A percentile compares a stretch with the other conserved stretches of the same genome.
phyloP scores from a whole-genome alignment of 92 coral and sea anemone genomes.

The Parazoanthus darwini region DNA sequence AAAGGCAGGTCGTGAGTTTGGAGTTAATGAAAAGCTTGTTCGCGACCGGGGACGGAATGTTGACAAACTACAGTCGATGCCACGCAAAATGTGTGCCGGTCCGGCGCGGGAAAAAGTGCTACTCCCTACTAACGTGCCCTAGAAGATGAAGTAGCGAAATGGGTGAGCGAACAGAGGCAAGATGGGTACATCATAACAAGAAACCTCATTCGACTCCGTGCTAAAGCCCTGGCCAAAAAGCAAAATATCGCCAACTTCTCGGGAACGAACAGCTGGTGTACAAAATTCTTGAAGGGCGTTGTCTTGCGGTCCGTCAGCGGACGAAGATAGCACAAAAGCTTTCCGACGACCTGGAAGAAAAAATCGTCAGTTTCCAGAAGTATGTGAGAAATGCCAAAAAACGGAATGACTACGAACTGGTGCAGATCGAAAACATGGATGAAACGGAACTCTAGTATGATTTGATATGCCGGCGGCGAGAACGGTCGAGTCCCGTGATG shows the following conservation, averaged over 20 bases:
- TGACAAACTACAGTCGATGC: conserved; percentile 21
- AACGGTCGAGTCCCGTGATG: conserved; percentile 39
- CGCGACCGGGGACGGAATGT: not conserved
- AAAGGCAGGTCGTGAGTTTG: not conserved
- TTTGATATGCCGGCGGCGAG: conserved; percentile 55
- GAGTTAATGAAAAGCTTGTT: conserved; percentile 13
- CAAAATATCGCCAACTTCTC: conserved; percentile 35
- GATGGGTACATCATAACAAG: conserved; percentile 48
- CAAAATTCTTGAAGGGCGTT: conserved; percentile 38
- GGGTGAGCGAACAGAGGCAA: conserved; percentile 48
- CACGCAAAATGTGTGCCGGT: not conserved
- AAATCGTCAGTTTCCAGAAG: conserved; percentile 36
- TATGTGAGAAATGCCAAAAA: conserved; percentile 39
- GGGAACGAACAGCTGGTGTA: conserved; percentile 40
- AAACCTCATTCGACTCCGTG: conserved; percentile 42
- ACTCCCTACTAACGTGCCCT: conserved; percentile 6
- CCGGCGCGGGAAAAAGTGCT: conserved; percentile 30
- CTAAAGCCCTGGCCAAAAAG: conserved; percentile 36
- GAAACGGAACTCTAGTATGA: conserved; percentile 37
- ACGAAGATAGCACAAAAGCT: conserved; percentile 53
- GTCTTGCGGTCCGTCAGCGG: conserved; percentile 46
- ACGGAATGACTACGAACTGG: conserved; percentile 28
- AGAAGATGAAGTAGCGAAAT: conserved; percentile 20
- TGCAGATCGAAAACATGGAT: conserved; percentile 26
- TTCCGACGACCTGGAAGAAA: not conserved